Base-by-base conservation (phyloP, 1,140 invertebrate species). In the Chelonus insularis region DNA sequence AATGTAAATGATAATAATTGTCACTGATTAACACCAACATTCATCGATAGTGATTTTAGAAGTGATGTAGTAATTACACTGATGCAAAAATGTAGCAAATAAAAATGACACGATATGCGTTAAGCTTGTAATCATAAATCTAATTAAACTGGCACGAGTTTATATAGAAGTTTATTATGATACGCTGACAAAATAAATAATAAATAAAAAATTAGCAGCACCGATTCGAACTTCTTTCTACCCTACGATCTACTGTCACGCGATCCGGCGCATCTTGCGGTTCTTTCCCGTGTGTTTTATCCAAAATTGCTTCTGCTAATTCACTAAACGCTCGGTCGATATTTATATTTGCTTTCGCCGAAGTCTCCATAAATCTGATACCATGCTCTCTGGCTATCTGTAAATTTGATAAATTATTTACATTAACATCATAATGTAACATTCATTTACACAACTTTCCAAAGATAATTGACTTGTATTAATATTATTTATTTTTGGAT, bases 311-410 rank as follows among this genome's bases (percentile, higher is more conserved):
- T 85, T 96, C 94, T 54, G 97, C 95, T 73, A 99, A 82, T 78
- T 98, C 95, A 76, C 93, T 94, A 84, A 99, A 99, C 51, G 96
- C 96, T 73, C 90, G 89, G 74, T 99, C 97, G 61, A 99, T 97
- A 82, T 99, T 99, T 72, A 97, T 93, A 73, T 97, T 96, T 58
- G 94, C 92, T 82, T 99, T 99, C 36, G 97, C 97, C 68, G 96
- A 98, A 16, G 97, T 99, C 85, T 99, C 97, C 89, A 99, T 92
- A 84, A 99, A 99, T 75, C 94, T 90, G 67, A 99, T 97, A 65
- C 94, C 88, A 84, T 99, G 96, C 82, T 99, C 96, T 75, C 93
- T 84, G n/a, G 96, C 97, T 86, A 99, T 95, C 90, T 97, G 78
- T 70, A 84, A 86, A 23, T 57, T 25, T n/a, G n/a, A n/a, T n/a